Conservation (phyloP, 2,888 invertebrate genomes). For the Mesochorus sp. region DNA sequence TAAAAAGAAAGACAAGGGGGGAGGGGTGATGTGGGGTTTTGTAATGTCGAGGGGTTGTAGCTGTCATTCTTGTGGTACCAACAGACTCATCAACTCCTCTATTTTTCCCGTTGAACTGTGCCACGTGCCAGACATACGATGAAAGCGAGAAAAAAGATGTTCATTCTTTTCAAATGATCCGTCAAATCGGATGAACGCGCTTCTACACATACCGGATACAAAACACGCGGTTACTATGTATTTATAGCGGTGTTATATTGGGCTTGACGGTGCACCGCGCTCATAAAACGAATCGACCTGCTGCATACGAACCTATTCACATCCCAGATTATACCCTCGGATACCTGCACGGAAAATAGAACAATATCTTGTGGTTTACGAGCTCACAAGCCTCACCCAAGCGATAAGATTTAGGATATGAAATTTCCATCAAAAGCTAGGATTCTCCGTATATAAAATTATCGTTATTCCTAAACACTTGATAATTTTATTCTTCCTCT, state of each 20-base stretch:
- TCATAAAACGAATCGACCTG: slow-evolving; percentile 4
- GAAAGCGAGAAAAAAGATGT: slow-evolving; percentile 57
- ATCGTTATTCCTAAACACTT: neutral
- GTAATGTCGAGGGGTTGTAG: slow-evolving; percentile 39
- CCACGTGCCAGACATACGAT: slow-evolving; percentile 62
- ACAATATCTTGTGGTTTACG: neutral
- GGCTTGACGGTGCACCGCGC: neutral
- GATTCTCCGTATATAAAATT: neutral
- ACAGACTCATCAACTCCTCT: slow-evolving; percentile 24
- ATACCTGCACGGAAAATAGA: slow-evolving; percentile 17
- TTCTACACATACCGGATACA: slow-evolving; percentile 12
- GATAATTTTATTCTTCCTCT: neutral
- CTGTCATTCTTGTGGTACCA: slow-evolving; percentile 39
- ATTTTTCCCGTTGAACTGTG: slow-evolving; percentile 54
- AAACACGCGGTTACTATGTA: slow-evolving; percentile 16
- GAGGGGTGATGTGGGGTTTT: too few species aligned
- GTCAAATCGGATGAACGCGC: slow-evolving; percentile 63
- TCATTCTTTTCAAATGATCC: slow-evolving; percentile 61
- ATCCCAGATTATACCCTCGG: neutral
- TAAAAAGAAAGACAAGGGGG: too few species aligned
- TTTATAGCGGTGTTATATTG: slow-evolving; percentile 10
- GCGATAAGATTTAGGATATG: slow-evolving; percentile 1
- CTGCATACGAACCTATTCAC: slow-evolving; percentile 2
- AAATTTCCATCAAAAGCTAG: slow-evolving; percentile 4
- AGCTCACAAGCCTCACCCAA: slow-evolving; percentile 1